Base-by-base conservation (phyloP, 1,140 invertebrate genomes). In the Oryctes rhinoceros region DNA sequence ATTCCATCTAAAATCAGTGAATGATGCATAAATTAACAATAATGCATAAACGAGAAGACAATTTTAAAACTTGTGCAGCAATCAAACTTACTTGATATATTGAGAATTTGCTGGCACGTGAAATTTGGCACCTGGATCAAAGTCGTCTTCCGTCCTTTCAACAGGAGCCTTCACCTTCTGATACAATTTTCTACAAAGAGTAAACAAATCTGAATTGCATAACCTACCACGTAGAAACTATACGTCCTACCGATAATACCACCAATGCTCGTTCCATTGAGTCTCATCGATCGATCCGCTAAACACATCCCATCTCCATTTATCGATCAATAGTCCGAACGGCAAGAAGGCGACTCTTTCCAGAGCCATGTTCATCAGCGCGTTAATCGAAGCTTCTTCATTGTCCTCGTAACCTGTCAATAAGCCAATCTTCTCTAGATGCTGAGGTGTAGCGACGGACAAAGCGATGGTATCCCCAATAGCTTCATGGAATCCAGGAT, bases 401-500 rank as follows among this genome's bases (percentile, higher is more conserved):
- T 79, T 81, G 0, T 89, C 83, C 9, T 84, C 84, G 18, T 86
- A 84, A 83, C 90, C 85, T 11, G 92, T 88, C 0, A 87, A 79
- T 0, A 93, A 85, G 0, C 89, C 89, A 48, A 93, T 89, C 76
- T 87, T 88, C 82, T 87, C 82, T 15, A 94, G 85, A 87, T 94
- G 92, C 80, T 89, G 87, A 0, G 89, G 88, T 0, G 92, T 91
- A 44, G 89, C 86, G 0, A 92, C 92, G 0, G 91, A 93, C 15
- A 94, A 81, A 2, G 92, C 89, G n/a, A 94, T 90, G 0, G 91
- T 89, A 87, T 94, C 93, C 6, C 93, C 94, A 4, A 94, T 89
- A 30, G 93, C 94, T 85, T 94, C 94, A 83, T 94, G 93, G 83
- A 94, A 94, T 44, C 90, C 90, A 83, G 94, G 93, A 89, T 96